Base-by-base conservation (phyloP, 2,797 vertebrate genomes). In the Diplodus puntazzo region DNA sequence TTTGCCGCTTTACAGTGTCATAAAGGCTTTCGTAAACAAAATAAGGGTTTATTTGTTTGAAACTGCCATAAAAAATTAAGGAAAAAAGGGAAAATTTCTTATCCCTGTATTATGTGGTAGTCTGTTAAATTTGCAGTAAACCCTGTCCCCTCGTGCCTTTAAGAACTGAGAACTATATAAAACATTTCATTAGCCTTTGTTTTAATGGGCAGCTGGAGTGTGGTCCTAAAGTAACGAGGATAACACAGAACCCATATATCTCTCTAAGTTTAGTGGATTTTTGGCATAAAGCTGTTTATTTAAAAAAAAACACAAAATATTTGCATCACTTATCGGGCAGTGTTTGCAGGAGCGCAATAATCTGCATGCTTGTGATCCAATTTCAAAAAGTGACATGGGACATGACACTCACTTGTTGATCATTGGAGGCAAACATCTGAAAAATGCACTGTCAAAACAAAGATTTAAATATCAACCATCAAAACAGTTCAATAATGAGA, bases 401-500 rank as follows among this genome's bases (percentile, higher is more conserved):
- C 14, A 54, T 5, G n/a, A 43, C 17, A n/a, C 46, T 69, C 30
- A 80, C 23, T 18, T 3, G 18, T 8, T 54, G 50, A 74, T 59
- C 58, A 69, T 63, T 73, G 70, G 46, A 63, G 59, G 18, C 13
- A 69, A 72, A 57, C 25, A 23, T 61, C 39, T 49, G 16, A 69
- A 18, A n/a, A 66, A 11, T 25, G n/a, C 4, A 14, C 42, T 53
- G 30, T 55, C 9, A 77, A 21, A 77, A 46, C 25, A 55, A 39
- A 30, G 13, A 80, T 73, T 62, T 46, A 39, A 48, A 76, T 25
- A 3, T 42, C 12, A 5, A 16, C 10, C 3, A 54, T 72, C 21
- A 39, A 75, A 78, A 66, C 30, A 80, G 62, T 18, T 23, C 65
- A 77, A 48, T 59, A 49, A 79, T 76, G 21, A 75, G 76, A 58